phyloP scores from a whole-genome alignment of 2,888 invertebrate genomes.

The Drosophila formosana region DNA sequence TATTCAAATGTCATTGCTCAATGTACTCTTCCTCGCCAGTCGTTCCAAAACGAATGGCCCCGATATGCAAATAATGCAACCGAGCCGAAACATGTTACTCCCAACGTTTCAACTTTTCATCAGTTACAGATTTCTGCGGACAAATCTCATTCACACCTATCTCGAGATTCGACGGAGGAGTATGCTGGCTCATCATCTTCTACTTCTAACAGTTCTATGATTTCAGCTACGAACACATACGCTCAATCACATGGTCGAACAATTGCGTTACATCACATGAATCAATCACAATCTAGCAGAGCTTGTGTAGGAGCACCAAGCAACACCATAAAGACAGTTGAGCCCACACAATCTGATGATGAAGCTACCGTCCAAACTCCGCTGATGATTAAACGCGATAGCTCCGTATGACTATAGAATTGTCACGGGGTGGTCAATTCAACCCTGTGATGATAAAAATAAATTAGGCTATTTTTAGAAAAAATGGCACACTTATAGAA shows the following conservation, averaged over 20 bases:
- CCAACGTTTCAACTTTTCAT: slow-evolving; percentile 84
- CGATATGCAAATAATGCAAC: slow-evolving; percentile 86
- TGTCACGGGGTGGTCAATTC: slow-evolving; percentile 84
- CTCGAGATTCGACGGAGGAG: slow-evolving; percentile 57
- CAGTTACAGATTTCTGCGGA: slow-evolving; percentile 66
- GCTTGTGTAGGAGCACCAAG: slow-evolving; percentile 73
- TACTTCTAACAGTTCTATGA: slow-evolving; percentile 69
- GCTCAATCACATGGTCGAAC: slow-evolving; percentile 68
- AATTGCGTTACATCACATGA: slow-evolving; percentile 85
- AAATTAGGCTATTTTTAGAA: slow-evolving; percentile 47
- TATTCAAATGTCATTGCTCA: no score
- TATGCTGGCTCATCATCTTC: slow-evolving; percentile 64
- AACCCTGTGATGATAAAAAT: slow-evolving; percentile 82
- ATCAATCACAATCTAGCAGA: slow-evolving; percentile 84
- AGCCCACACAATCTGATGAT: slow-evolving; percentile 85
- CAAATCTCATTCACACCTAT: slow-evolving; percentile 54
- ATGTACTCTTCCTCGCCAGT: no score
- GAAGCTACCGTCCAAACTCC: slow-evolving; percentile 88
- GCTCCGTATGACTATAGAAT: slow-evolving; percentile 87
- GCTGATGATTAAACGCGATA: slow-evolving; percentile 88
- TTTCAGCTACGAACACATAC: slow-evolving; percentile 65
- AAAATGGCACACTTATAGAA: slow-evolving; percentile 41
- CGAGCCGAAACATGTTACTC: slow-evolving; percentile 84
- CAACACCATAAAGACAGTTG: slow-evolving; percentile 62
- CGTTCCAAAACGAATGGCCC: no score